Evolutionary conservation across 2,113 vertebrate genomes (phyloP).

Genomic region (Ondatra zibethicus): DNA sequence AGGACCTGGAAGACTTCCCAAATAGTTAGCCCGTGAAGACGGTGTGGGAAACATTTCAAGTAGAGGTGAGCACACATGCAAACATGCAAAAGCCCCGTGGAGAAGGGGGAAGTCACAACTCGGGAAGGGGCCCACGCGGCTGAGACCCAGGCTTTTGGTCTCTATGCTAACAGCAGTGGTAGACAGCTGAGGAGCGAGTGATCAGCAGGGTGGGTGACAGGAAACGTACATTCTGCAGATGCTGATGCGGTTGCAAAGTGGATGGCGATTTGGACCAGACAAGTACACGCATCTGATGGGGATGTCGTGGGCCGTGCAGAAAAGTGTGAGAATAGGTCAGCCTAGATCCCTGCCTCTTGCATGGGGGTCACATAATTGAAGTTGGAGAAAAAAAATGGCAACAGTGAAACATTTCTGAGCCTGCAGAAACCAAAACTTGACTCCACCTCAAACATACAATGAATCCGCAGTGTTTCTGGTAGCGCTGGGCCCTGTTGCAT

Average conservation of each 20-base stretch:
- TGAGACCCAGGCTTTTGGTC: not conserved
- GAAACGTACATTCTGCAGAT: not conserved
- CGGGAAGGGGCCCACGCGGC: not conserved
- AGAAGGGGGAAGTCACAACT: not conserved
- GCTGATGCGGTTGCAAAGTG: not conserved
- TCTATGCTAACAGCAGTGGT: not conserved
- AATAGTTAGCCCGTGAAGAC: not conserved
- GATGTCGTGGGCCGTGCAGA: too few relatives aligned
- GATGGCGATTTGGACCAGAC: not conserved
- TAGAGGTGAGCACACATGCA: not conserved
- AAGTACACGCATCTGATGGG: not conserved
- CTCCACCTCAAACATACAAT: not conserved
- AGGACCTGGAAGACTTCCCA: not conserved
- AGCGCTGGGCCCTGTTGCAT: fast-evolving
- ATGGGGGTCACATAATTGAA: not conserved
- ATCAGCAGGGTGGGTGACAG: not conserved
- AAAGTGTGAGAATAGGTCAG: not conserved
- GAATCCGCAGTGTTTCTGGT: not conserved
- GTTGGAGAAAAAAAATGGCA: not conserved
- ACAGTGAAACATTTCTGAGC: not conserved
- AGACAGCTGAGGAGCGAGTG: not conserved
- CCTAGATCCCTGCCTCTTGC: not conserved
- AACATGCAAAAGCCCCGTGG: not conserved
- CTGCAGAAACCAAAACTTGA: not conserved
- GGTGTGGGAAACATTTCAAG: not conserved